Conservation (phyloP, 2,113 vertebrate genomes). For the Cochlearius cochlearius region DNA sequence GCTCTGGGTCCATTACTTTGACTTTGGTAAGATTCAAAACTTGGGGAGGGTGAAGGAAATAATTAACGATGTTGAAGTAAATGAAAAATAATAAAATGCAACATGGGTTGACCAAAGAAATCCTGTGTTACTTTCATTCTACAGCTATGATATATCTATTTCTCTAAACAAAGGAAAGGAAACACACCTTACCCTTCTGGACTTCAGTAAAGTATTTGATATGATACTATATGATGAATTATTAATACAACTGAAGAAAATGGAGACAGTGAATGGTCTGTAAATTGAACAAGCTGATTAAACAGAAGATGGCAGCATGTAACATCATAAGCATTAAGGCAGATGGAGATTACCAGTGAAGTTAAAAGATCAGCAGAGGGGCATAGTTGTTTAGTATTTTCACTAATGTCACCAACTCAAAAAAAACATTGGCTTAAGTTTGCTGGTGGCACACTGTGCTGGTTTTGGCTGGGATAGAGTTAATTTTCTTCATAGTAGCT, state of each 20-base stretch:
- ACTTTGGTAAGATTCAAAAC: neutral
- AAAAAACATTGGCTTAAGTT: neutral
- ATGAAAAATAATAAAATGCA: neutral
- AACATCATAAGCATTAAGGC: neutral
- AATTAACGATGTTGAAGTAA: neutral
- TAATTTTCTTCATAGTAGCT: too few species aligned
- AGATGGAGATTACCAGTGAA: neutral
- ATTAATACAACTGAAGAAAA: neutral
- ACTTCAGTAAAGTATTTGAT: neutral
- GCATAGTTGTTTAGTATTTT: neutral
- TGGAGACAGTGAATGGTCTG: neutral
- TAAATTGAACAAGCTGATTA: neutral
- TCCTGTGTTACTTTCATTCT: neutral
- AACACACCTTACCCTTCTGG: neutral
- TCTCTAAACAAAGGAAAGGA: neutral
- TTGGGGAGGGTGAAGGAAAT: neutral
- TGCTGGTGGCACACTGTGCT: neutral
- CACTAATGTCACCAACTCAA: neutral
- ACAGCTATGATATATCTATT: neutral
- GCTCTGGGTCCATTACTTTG: neutral
- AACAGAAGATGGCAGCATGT: slow-evolving; percentile 1
- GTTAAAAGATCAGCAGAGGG: neutral
- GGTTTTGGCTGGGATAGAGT: too few species aligned
- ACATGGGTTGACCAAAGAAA: neutral
- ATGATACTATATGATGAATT: neutral